Conservation (phyloP, 2,113 vertebrate genomes). For the Antidorcas marsupialis region DNA sequence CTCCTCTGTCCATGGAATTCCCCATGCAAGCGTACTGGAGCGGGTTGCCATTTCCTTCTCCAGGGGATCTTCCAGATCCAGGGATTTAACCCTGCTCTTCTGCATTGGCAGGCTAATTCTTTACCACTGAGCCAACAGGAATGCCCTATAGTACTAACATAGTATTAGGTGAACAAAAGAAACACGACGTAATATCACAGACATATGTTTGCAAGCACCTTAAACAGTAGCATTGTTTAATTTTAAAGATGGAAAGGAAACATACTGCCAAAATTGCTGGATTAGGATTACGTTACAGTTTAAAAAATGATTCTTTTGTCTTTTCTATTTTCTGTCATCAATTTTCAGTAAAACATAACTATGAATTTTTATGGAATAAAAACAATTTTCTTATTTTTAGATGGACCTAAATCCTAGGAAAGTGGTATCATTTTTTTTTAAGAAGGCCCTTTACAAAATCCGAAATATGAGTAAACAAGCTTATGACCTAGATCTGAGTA, state of each 20-base stretch:
- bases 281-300: not conserved
- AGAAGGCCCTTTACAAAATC: too few species aligned
- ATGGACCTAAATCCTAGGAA: conserved; percentile 18
- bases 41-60: not conserved
- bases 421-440: not conserved
- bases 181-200: accelerated
- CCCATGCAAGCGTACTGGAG: not conserved
- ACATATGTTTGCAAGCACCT: not conserved
- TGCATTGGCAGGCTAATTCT: not conserved
- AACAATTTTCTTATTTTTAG: conserved; percentile 56
- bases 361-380: conserved; percentile 24
- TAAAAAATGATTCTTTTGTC: not conserved
- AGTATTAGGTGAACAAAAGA: not conserved
- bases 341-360: conserved; percentile 32
- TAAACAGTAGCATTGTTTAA: not conserved
- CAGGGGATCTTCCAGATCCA: not conserved
- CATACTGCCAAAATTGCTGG: not conserved
- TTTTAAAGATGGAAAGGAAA: not conserved
- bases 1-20: not conserved
- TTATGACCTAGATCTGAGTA: too few species aligned
- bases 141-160: not conserved
- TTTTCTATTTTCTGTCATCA: not conserved
- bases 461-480: too few species aligned
- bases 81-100: not conserved
- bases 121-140: not conserved